Evolutionary conservation across 2,888 invertebrate genomes (phyloP), one percentile per base, ranked within the genome.

Genomic region (Andrena bucephala): DNA sequence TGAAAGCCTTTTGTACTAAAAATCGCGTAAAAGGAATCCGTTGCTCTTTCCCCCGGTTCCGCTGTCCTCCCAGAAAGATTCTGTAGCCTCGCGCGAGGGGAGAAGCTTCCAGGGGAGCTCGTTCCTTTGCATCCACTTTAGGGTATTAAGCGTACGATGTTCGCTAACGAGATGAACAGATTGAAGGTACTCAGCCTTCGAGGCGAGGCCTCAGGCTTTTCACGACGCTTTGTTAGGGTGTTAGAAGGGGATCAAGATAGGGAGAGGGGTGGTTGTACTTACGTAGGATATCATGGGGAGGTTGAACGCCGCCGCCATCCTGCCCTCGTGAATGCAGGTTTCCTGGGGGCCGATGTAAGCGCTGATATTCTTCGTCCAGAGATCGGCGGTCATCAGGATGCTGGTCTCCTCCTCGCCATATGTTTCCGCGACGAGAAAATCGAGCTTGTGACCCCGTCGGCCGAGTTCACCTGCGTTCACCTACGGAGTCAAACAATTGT

Each of bases 231-330:
- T 67, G 27, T 27, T 59, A 74, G 20, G 57, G 69, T 50, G 57
- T 69, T 48, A 48, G 13, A 16, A 13, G 42, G 13, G 67, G 13
- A 67, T 57, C 24, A 1, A 31, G 16, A 13, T 10, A 31, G 48
- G 8, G 24, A 13, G n/a, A 29, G 8, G 48, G 59, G 29, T 16
- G 7, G 48, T 16, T 52, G 29, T 90, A 97, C 98, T 97, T 94
- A 99, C 99, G 93, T 99, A 99, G 87, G 99, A 99, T 92, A 99
- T 97, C 99, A 99, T 99, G 5, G 98, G 98, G 67, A 98, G 95
- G 94, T 99, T 98, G 94, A 99, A 98, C 59, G 98, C 97, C 0
- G 98, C 97, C 0, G 99, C 98, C 96, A 99, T 97, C 87, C 97
- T 96, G 0, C 98, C 99, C 94, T 99, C 99, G 94, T 98, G 98